Base-by-base conservation (phyloP, 2,797 vertebrate species). In the Phrynocephalus vlangalii region DNA sequence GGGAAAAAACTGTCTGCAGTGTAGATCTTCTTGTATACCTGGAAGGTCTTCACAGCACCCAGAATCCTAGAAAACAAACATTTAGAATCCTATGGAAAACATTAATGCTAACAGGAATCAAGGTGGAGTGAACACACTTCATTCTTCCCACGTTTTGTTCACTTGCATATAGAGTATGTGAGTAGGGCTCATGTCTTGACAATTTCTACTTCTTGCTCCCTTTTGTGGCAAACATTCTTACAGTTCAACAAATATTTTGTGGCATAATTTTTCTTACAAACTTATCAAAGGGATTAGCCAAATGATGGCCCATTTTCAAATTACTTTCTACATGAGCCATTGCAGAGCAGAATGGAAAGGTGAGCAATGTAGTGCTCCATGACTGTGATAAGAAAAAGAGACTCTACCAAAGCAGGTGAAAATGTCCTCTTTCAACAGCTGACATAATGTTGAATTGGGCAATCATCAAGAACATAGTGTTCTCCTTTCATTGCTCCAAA, bases 291-390 rank as follows among this genome's bases (percentile, higher is more conserved):
- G 88, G 85, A 89, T 44, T 30, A 30, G 84, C 92, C 93, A 76
- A 92, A 92, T 3, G 30, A 8, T 13, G 76, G 70, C 52, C 92
- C 80, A 88, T 94, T 93, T 93, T 83, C 20, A 85, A 92, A 91
- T 83, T 18, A 63, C 38, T 93, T 94, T 86, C 89, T 89, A 84
- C 56, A 86, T 48, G 92, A 95, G 94, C 93, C 87, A 0, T 90
- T 94, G 89, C 94, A 87, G 88, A 91, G 86, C 90, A 77, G 91
- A 91, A 89, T 28, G 18, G 50, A 92, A 95, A 96, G 94, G 94
- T 94, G 92, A 92, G 90, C 24, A 79, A 85, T 92, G 87, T 87
- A 83, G 50, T 89, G 82, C 83, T 93, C 84, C 72, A 0, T 81
- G 82, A 82, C 88, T 90, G 66, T 3, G 73, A 66, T 77, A 90